These are phyloP conservation scores for Lasioglossum figueresi DNA, from an alignment of 2,888 invertebrate species.

Conservation along the genomic window DNA sequence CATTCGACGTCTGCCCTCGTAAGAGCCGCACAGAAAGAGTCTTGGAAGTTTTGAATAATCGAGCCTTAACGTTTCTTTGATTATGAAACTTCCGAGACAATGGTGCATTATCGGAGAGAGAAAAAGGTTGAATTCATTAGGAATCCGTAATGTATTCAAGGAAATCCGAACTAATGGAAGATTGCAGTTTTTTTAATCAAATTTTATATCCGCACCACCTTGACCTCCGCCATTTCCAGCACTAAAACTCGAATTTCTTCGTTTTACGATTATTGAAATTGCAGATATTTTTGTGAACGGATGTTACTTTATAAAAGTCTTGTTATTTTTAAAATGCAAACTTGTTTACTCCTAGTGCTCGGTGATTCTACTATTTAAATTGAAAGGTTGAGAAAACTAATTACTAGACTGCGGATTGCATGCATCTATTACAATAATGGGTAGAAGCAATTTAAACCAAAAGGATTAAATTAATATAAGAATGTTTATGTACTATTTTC, in stretches of 20 bases:
- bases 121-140: background rate
- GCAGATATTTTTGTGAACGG: no score
- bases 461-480: no score
- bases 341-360: background rate
- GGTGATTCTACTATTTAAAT: background rate
- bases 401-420: no score
- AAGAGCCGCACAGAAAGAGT: background rate
- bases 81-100: constrained; percentile 6
- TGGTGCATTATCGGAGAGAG: background rate
- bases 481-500: no score
- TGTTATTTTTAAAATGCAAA: no score
- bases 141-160: background rate
- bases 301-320: background rate
- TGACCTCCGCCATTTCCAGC: background rate
- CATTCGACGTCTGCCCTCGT: constrained; percentile 13
- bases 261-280: no score
- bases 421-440: no score
- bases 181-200: background rate
- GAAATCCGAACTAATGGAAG: background rate
- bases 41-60: constrained; percentile 13
- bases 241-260: no score
- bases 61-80: background rate
- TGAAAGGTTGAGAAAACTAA: no score
- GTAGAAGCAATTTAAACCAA: no score
- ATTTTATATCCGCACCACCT: background rate